Conservation (phyloP, 2,797 vertebrate species). For the Phrynocephalus guinanensis region DNA sequence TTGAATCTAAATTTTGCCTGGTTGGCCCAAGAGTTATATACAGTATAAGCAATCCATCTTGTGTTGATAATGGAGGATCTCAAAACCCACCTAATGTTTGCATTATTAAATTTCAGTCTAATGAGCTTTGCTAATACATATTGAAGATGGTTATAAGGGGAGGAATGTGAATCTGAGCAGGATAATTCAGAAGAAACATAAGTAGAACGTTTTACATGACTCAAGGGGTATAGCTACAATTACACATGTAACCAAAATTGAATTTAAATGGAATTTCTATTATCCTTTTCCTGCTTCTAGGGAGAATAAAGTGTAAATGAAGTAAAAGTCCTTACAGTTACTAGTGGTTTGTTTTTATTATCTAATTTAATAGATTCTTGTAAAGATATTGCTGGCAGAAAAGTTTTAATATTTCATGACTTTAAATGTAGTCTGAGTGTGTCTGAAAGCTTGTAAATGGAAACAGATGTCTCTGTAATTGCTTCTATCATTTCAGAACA, state of each 20-base stretch:
- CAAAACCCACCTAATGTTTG: slow-evolving; percentile 98
- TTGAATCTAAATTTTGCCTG: slow-evolving; percentile 98
- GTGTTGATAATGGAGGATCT: slow-evolving; percentile 92
- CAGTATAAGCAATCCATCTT: slow-evolving; percentile 93
- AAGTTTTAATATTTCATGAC: slow-evolving; percentile 79
- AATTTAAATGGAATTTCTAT: slow-evolving; percentile 89
- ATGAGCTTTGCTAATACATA: slow-evolving; percentile 97
- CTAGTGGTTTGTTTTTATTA: slow-evolving; percentile 85
- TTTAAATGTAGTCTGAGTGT: slow-evolving; percentile 70
- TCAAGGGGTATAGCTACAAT: slow-evolving; percentile 93
- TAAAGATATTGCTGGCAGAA: slow-evolving; percentile 72
- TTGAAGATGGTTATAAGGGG: slow-evolving; percentile 88
- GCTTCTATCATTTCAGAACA: slow-evolving; percentile 36
- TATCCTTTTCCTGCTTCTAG: slow-evolving; percentile 78
- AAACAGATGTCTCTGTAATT: slow-evolving; percentile 68
- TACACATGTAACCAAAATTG: slow-evolving; percentile 92
- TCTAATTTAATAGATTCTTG: slow-evolving; percentile 85
- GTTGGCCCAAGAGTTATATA: slow-evolving; percentile 89
- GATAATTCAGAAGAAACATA: slow-evolving; percentile 90
- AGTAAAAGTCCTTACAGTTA: slow-evolving; percentile 88
- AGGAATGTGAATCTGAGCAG: slow-evolving; percentile 78
- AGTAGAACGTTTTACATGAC: slow-evolving; percentile 91
- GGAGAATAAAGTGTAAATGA: slow-evolving; percentile 92
- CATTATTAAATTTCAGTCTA: slow-evolving; percentile 97
- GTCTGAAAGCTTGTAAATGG: slow-evolving; percentile 66